Base-by-base conservation (phyloP, 1,140 invertebrate genomes). In the Cyphomyrmex costatus region DNA sequence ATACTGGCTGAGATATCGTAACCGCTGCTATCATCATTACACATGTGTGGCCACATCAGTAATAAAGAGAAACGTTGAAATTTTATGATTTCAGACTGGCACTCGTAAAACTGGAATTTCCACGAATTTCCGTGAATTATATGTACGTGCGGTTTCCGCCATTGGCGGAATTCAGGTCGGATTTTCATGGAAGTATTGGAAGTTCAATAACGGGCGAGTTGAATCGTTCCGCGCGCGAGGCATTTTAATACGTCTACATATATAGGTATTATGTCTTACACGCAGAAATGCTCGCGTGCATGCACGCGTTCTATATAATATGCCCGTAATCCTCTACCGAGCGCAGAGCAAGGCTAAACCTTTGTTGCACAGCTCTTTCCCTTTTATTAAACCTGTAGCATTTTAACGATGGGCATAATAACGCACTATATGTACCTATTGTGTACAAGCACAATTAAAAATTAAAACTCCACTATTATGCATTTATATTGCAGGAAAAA, bases 41-140 rank as follows among this genome's bases (percentile, higher is more conserved):
- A 16, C 46, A 68, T 63, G 21, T 71, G 80, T 56, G 33, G 33
- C 60, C 42, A 24, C 27, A 42, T 42, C 36, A 12, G 53, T 87
- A 87, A 87, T 87, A 87, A 87, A 87, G 6, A 33, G 14, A 36
- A 49, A 49, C 42, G 24, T 36, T 85, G 58, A 78, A 87, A 85
- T 83, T 83, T 86, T 86, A 86, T 60, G 53, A 24, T 33, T 85
- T 46, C 36, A 21, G 27, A 63, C 53, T 21, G n/a, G n/a, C 21
- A 14, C 61, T 77, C 86, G 42, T 85, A 76, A 87, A 76, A 30
- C 42, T 61, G 42, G 33, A 66, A 16, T 51, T 87, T 58, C 42
- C 33, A 70, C 3, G 30, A 66, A 33, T 65, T 65, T 33, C 61
- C 61, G 49, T 27, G 53, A 83, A 86, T 84, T 84, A 84, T 53